Evolutionary conservation across 2,888 invertebrate species (phyloP), one percentile per base, ranked within the genome.

Genomic region (Hypselothyrea guttata): DNA sequence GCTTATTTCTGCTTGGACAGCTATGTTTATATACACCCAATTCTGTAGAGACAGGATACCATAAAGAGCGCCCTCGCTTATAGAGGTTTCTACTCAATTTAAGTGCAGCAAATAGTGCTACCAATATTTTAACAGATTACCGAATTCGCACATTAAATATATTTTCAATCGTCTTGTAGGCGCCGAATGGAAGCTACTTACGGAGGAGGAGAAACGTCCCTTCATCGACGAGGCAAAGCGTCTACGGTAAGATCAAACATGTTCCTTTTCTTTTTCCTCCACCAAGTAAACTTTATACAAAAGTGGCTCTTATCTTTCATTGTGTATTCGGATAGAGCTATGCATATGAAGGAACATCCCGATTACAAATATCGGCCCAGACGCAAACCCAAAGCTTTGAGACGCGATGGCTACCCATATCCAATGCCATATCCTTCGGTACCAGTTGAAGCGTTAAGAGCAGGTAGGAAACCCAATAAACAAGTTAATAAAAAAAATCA

Each of bases 161-260:
- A 16, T 27, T 12, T 56, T 16, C 4, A 11, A 42, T 27, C 40
- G 18, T 7, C 42, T 75, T 71, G 3, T 66, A 95, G 94, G 98
- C 74, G 97, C 97, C 9, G 97, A 98, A 92, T 98, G 98, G 98
- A 98, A 98, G 90, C 92, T 96, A 48, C 92, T 98, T 38, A 94
- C 95, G 1, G 98, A 98, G 91, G 95, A 96, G 75, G 97, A 98
- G 88, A 98, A 98, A 91, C 92, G 98, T 86, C 98, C 98, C 18
- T 98, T 98, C 91, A 98, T 98, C 75, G 98, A 98, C 89, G 98
- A 98, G 89, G 98, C 98, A 9, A 98, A 98, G 90, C 93, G 98
- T 65, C 93, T 98, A 78, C 86, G 90, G 89, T 90, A 84, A 82
- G 75, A 53, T 11, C 0, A 5, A 2, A 11, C 5, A 22, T 5